phyloP scores from a whole-genome alignment of 2,888 invertebrate genomes.

The Stenodema calcarata region DNA sequence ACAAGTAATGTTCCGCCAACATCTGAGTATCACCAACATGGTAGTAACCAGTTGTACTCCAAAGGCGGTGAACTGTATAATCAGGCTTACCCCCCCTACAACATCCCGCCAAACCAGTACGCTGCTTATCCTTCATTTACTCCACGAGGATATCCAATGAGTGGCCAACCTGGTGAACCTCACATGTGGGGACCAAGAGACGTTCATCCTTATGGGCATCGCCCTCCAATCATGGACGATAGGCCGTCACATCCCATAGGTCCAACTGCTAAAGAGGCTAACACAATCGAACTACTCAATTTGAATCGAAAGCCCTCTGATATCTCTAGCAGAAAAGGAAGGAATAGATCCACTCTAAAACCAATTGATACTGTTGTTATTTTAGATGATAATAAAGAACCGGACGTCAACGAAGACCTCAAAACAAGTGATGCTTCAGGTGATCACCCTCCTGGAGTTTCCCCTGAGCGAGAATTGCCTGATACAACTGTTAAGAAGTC shows the following conservation, averaged over 20 bases:
- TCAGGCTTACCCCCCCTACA: not conserved
- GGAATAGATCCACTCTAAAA: no score
- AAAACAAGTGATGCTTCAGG: not conserved
- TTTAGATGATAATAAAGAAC: not conserved
- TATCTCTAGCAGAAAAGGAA: no score
- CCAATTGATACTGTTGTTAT: not conserved
- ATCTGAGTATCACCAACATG: not conserved
- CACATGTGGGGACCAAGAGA: not conserved
- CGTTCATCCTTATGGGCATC: not conserved
- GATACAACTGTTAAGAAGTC: no score
- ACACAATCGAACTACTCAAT: no score
- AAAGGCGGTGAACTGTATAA: not conserved
- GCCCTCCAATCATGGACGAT: not conserved
- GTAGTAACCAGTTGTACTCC: no score
- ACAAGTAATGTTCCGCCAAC: not conserved
- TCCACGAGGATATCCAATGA: not conserved
- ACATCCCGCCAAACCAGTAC: not conserved
- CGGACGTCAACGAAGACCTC: not conserved
- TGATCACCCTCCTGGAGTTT: conserved; percentile 1
- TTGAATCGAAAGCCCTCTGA: no score
- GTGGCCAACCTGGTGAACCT: not conserved
- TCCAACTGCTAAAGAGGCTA: no score
- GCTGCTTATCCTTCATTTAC: not conserved
- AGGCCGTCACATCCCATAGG: not conserved
- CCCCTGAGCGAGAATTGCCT: not conserved